Percentiles rank a stretch among this genome's conserved stretches.
Evolutionary conservation across 2,797 vertebrate genomes (phyloP).

Genomic region (Danio tinwini): DNA sequence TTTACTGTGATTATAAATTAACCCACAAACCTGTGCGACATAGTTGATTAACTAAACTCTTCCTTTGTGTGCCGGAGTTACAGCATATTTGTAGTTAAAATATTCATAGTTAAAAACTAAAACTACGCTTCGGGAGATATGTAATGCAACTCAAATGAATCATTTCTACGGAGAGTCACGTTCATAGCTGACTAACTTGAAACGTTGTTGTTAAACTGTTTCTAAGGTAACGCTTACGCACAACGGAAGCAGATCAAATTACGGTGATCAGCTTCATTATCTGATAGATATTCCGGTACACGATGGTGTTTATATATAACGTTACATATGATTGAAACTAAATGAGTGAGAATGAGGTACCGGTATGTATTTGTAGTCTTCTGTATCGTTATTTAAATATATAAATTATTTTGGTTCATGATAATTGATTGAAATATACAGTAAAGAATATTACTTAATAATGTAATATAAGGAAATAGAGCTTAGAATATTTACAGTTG

Average conservation of each 20-base stretch:
- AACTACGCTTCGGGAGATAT: not conserved
- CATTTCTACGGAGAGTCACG: not conserved
- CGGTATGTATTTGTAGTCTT: too few relatives aligned
- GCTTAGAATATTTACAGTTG: too few relatives aligned
- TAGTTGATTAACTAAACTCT: conserved; percentile 9
- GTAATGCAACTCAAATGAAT: not conserved
- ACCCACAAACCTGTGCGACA: conserved; percentile 64
- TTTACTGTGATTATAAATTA: not conserved
- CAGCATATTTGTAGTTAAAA: not conserved
- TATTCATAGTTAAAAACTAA: too few relatives aligned
- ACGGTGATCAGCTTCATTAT: not conserved
- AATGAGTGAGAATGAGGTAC: too few relatives aligned
- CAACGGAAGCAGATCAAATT: conserved; percentile 22
- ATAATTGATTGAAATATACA: too few relatives aligned
- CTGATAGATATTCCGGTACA: too few relatives aligned
- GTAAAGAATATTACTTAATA: too few relatives aligned
- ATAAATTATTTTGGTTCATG: too few relatives aligned
- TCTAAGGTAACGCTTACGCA: conserved; percentile 51
- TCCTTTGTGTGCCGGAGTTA: not conserved
- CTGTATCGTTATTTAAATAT: too few relatives aligned
- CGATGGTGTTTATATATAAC: too few relatives aligned
- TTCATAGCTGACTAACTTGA: not conserved
- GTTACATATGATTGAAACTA: too few relatives aligned
- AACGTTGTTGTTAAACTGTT: conserved; percentile 44
- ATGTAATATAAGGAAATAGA: too few relatives aligned